Evolutionary conservation across 2,113 vertebrate species (phyloP).

Genomic region (Neodon shergylaensis): DNA sequence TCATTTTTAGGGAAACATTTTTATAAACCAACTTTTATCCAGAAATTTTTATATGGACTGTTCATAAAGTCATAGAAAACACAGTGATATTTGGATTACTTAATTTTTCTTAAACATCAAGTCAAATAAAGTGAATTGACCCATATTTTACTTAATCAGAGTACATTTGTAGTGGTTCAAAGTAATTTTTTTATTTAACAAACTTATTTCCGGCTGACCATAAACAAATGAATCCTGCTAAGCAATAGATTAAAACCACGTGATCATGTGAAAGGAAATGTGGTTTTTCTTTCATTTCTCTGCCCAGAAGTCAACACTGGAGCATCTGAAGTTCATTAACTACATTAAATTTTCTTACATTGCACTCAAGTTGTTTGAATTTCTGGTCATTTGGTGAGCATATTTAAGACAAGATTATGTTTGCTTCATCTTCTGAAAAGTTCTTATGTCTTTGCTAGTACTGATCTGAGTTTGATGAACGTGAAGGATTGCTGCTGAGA

Average conservation of each 20-base stretch:
- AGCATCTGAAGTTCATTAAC: background rate
- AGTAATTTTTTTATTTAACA: background rate
- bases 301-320: background rate
- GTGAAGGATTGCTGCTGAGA: background rate
- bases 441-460: background rate
- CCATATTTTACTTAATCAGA: conserved; percentile 22
- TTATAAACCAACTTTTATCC: background rate
- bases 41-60: background rate
- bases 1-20: background rate
- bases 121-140: background rate
- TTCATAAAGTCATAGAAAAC: background rate
- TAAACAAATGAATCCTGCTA: background rate
- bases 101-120: background rate
- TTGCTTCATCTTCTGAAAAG: background rate
- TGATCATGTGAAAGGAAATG: background rate
- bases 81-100: background rate
- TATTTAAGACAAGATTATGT: background rate
- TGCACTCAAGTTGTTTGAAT: background rate
- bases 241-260: background rate
- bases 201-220: background rate
- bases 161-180: background rate
- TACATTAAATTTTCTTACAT: background rate
- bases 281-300: background rate
- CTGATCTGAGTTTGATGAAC: conserved; percentile 4
- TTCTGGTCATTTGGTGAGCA: background rate